Percentiles rank a stretch among this genome's conserved stretches.
phyloP scores from a whole-genome alignment of 1,140 invertebrate species.

The Apis florea region DNA sequence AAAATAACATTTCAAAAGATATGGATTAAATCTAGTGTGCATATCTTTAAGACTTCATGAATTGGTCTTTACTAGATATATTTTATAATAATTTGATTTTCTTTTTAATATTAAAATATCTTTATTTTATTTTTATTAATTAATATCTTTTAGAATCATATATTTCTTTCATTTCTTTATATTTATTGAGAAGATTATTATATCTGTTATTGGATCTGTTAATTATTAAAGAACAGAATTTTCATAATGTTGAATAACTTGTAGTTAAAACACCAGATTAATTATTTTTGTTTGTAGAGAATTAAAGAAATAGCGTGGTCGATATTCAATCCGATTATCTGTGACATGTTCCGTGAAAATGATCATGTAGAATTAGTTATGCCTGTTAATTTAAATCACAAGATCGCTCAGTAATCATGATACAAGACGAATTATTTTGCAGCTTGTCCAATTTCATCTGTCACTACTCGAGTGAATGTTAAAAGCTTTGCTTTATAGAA shows the following conservation, averaged over 20 bases:
- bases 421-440: neutral
- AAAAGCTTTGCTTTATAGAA: neutral
- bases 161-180: neutral
- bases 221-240: neutral
- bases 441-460: neutral
- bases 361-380: constrained; percentile 33
- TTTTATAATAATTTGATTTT: no score
- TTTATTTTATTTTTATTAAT: no score
- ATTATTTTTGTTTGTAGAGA: constrained; percentile 3
- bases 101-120: no score
- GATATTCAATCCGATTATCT: constrained; percentile 35
- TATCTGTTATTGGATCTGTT: no score
- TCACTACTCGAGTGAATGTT: neutral
- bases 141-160: neutral
- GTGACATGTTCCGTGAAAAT: constrained; percentile 29
- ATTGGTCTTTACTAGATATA: no score
- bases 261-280: neutral
- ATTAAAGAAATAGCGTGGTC: neutral
- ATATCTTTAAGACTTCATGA: no score
- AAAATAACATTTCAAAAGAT: no score
- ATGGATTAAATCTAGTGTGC: no score
- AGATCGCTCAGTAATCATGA: neutral
- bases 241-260: neutral
- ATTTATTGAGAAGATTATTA: neutral
- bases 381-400: constrained; percentile 28